These are phyloP conservation scores for Propithecus coquereli DNA, from an alignment of 2,113 vertebrate species.

Conservation along the genomic window DNA sequence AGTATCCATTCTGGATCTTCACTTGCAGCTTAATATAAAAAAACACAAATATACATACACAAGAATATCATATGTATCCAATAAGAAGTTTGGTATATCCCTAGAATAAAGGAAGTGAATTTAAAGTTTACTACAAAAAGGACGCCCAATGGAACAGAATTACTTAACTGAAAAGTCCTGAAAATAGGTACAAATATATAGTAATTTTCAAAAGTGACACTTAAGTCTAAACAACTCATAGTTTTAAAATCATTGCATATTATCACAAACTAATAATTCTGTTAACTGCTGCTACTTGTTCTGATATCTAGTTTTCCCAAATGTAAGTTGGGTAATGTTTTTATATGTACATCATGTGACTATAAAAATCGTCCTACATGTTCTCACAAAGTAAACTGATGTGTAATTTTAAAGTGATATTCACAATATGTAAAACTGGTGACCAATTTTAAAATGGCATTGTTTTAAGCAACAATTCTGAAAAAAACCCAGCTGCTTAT, in stretches of 20 bases:
- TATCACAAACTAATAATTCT: neutral
- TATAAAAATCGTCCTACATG: neutral
- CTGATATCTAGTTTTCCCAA: neutral
- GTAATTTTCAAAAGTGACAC: constrained; percentile 15
- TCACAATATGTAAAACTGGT: neutral
- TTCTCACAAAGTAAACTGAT: neutral
- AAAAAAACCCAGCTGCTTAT: neutral
- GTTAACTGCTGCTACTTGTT: neutral
- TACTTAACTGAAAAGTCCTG: constrained; percentile 12
- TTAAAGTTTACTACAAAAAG: constrained; percentile 11
- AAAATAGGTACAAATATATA: neutral
- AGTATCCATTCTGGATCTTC: constrained; percentile 94
- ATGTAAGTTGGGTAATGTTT: neutral
- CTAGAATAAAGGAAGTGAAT: constrained; percentile 33
- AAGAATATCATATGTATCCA: neutral
- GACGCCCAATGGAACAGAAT: neutral
- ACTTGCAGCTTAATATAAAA: constrained; percentile 79
- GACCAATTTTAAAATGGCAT: constrained; percentile 13
- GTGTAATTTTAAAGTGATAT: neutral
- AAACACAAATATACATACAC: constrained; percentile 44
- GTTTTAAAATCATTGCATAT: neutral
- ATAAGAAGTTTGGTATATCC: neutral
- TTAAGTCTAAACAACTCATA: neutral
- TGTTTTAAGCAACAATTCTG: neutral
- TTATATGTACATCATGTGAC: neutral